These are phyloP conservation scores for Apodemia zela DNA, from an alignment of 2,888 invertebrate species.

Conservation along the genomic window DNA sequence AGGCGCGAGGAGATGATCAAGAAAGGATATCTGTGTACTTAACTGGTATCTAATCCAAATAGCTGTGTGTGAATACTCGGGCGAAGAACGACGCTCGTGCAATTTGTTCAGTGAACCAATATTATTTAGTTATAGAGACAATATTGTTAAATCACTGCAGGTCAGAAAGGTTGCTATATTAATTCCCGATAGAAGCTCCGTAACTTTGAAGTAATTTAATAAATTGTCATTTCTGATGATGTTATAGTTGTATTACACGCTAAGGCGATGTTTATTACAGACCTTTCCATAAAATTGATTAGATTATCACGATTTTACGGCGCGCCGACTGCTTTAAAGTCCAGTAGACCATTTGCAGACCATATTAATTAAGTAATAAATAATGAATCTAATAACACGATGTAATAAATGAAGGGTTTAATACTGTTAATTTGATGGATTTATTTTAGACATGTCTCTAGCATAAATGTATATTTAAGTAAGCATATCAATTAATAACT, in stretches of 20 bases:
- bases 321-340: constrained; percentile 28
- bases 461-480: too few species aligned
- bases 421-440: background rate
- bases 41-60: constrained; percentile 33
- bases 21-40: constrained; percentile 31
- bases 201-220: constrained; percentile 56
- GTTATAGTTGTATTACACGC: constrained; percentile 38
- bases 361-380: constrained; percentile 13
- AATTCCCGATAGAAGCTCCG: constrained; percentile 46
- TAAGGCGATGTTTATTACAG: background rate
- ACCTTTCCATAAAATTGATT: constrained; percentile 13
- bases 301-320: background rate
- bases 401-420: background rate
- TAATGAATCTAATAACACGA: background rate
- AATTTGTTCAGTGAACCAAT: constrained; percentile 45
- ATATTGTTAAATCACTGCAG: constrained; percentile 54
- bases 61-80: constrained; percentile 23
- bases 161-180: constrained; percentile 48
- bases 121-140: constrained; percentile 51
- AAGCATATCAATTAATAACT: too few species aligned
- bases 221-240: constrained; percentile 49
- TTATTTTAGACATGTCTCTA: background rate
- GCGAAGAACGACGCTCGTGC: constrained; percentile 31
- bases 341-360: constrained; percentile 28
- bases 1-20: constrained; percentile 35